Conservation (phyloP, 1,140 invertebrate species). For the Gryllus bimaculatus region DNA sequence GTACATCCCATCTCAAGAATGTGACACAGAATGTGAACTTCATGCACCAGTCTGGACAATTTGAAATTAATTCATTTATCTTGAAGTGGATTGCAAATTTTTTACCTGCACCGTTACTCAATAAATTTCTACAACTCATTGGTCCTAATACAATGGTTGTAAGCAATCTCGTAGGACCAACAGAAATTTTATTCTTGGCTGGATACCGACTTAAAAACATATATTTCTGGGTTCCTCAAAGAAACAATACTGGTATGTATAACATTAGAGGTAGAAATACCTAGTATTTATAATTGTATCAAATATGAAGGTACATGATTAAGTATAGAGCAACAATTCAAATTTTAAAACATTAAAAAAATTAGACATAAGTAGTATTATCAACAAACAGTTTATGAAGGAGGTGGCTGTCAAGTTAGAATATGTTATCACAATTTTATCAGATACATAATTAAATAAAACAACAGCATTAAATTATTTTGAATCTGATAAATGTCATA, state of each 20-base stretch:
- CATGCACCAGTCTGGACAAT: neutral
- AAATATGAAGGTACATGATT: neutral
- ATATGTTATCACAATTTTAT: neutral
- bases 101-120: neutral
- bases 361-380: neutral
- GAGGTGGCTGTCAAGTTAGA: neutral
- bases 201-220: neutral
- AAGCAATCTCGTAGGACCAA: neutral
- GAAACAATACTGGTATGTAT: neutral
- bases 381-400: neutral
- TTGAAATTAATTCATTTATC: neutral
- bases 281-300: neutral
- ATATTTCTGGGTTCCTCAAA: neutral
- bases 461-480: neutral
- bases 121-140: neutral
- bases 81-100: neutral
- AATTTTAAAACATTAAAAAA: too few species aligned
- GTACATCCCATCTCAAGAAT: neutral
- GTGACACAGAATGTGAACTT: neutral
- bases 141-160: neutral
- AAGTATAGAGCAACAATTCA: too few species aligned
- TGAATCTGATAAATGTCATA: neutral
- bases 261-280: neutral
- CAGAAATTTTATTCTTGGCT: neutral
- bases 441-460: neutral